Evolutionary conservation across 2,888 invertebrate species (phyloP).

Genomic region (Leuctra nigra): DNA sequence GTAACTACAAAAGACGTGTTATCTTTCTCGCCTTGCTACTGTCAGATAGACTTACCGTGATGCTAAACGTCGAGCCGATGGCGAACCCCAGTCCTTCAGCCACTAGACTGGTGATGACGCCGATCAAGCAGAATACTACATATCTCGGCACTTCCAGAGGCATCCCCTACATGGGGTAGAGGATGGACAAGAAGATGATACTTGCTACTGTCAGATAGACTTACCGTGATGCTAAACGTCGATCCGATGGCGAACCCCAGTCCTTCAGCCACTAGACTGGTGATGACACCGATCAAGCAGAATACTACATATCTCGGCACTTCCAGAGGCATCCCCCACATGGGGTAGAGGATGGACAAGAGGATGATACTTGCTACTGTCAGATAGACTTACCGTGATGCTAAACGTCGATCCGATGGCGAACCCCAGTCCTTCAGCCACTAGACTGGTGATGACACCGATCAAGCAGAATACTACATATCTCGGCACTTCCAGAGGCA

Average conservation of each 20-base stretch:
- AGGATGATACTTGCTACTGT: too few relatives aligned
- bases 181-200: constrained; percentile 50
- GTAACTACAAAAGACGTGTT: too few relatives aligned
- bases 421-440: constrained; percentile 71
- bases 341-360: constrained; percentile 53
- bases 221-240: constrained; percentile 56
- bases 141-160: constrained; percentile 56
- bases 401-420: constrained; percentile 66
- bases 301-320: constrained; percentile 59
- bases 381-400: constrained; percentile 56
- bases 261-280: constrained; percentile 69
- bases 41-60: constrained; percentile 58
- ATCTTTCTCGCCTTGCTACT: too few relatives aligned
- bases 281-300: constrained; percentile 57
- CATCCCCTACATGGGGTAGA: constrained; percentile 61
- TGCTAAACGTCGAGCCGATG: constrained; percentile 62
- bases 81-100: constrained; percentile 73
- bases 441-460: constrained; percentile 61
- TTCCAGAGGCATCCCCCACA: constrained; percentile 63
- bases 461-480: constrained; percentile 61
- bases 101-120: constrained; percentile 61
- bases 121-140: too few relatives aligned
- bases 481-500: constrained; percentile 57
- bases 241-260: constrained; percentile 72
- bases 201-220: too few relatives aligned